Conservation (phyloP, 2,888 invertebrate genomes). For the Ichneumoninae sp. region DNA sequence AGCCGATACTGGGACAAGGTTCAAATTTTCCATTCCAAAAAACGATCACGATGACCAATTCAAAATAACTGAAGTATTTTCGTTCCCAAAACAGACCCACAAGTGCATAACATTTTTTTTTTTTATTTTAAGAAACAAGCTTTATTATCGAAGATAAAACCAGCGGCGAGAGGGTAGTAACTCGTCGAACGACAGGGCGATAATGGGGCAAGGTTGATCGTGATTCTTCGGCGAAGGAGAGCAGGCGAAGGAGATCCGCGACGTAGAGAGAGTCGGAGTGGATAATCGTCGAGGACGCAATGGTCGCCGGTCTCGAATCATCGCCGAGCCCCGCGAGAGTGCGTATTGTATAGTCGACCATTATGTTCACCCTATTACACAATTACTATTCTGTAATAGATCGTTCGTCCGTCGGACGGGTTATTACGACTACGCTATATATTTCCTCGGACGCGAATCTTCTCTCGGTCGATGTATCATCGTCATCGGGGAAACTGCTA, state of each 20-base stretch:
- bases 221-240: conserved; percentile 44
- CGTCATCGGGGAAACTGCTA: conserved; percentile 22
- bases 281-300: conserved; percentile 60
- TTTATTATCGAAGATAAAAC: not conserved
- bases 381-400: conserved; percentile 62
- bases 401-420: conserved; percentile 41
- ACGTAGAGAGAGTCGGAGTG: conserved; percentile 33
- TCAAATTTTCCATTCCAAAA: not conserved
- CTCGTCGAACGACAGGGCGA: conserved; percentile 38
- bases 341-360: conserved; percentile 20
- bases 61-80: not conserved
- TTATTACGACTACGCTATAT: conserved; percentile 37
- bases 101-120: not conserved
- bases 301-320: conserved; percentile 41
- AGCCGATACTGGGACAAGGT: too few species aligned
- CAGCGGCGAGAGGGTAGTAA: conserved; percentile 4
- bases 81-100: not conserved
- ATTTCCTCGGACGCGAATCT: conserved; percentile 43
- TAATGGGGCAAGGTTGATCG: conserved; percentile 54
- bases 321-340: conserved; percentile 16
- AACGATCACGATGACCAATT: not conserved
- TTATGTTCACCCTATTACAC: conserved; percentile 58
- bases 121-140: not conserved
- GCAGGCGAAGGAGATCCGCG: conserved; percentile 18
- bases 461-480: conserved; percentile 60